Evolutionary conservation across 1,140 invertebrate species (phyloP).

Genomic region (Medauroidea extradentata): DNA sequence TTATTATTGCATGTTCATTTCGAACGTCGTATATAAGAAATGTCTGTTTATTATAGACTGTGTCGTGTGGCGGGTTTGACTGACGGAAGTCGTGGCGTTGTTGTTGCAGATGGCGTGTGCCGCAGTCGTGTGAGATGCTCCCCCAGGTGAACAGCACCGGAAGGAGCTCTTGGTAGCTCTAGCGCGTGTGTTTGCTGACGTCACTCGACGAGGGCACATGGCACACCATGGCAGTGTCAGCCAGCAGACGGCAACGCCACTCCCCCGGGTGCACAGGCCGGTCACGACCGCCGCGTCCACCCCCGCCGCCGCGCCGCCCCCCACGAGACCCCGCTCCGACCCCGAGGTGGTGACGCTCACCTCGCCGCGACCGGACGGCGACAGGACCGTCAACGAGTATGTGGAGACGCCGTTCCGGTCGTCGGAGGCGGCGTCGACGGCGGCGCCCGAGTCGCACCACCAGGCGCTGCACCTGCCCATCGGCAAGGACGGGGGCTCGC

Average conservation of each 20-base stretch:
- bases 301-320: slow-evolving; percentile 39
- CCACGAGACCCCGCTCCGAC: slow-evolving; percentile 35
- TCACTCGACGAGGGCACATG: slow-evolving; percentile 52
- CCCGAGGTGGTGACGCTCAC: slow-evolving; percentile 56
- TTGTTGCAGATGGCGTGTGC: slow-evolving; percentile 41
- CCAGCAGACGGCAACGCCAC: slow-evolving; percentile 45
- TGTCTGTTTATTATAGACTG: too few relatives aligned
- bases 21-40: too few relatives aligned
- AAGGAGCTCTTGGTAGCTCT: background rate
- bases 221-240: slow-evolving; percentile 49
- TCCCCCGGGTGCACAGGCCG: slow-evolving; percentile 57
- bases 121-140: background rate
- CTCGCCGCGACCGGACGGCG: slow-evolving; percentile 68
- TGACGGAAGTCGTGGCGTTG: slow-evolving; percentile 2
- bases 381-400: slow-evolving; percentile 76
- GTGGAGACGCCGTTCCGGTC: slow-evolving; percentile 71
- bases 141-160: background rate
- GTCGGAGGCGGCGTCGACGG: slow-evolving; percentile 19
- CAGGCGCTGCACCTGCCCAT: slow-evolving; percentile 28
- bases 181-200: background rate
- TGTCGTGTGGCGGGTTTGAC: slow-evolving; percentile 4
- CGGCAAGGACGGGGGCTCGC: slow-evolving; percentile 23
- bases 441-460: slow-evolving; percentile 16
- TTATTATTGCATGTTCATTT: too few relatives aligned
- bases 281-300: slow-evolving; percentile 15